phyloP scores from a whole-genome alignment of 2,797 vertebrate genomes.

The Eulemur rubriventer region DNA sequence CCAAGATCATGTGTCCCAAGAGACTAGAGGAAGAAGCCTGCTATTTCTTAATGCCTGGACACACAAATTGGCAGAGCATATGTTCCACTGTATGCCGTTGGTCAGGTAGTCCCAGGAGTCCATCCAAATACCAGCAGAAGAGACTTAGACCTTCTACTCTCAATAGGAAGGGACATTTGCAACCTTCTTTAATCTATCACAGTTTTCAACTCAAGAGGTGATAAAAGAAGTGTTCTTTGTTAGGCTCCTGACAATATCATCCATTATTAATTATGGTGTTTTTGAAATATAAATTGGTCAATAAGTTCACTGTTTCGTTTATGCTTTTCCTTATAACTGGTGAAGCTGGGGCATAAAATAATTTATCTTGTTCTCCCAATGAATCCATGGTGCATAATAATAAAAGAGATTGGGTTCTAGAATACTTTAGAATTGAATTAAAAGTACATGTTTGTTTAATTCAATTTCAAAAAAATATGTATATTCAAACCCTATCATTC shows the following conservation, averaged over 20 bases:
- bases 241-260: not conserved
- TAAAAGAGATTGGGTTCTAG: not conserved
- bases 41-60: not conserved
- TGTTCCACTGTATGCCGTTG: not conserved
- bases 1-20: not conserved
- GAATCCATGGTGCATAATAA: not conserved
- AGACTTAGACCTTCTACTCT: accelerated
- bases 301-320: not conserved
- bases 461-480: not conserved
- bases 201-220: not conserved
- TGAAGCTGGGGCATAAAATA: not conserved
- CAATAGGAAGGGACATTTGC: not conserved
- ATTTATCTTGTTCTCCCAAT: not conserved
- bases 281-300: not conserved
- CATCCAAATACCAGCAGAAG: accelerated
- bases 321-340: not conserved
- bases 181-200: not conserved
- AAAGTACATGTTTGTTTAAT: not conserved
- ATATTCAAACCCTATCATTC: not conserved
- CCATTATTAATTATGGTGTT: not conserved
- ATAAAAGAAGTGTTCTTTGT: not conserved
- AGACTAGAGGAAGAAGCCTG: not conserved
- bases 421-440: not conserved
- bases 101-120: not conserved
- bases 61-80: not conserved